phyloP scores from a whole-genome alignment of 2,797 vertebrate genomes.

The Salmo trutta region DNA sequence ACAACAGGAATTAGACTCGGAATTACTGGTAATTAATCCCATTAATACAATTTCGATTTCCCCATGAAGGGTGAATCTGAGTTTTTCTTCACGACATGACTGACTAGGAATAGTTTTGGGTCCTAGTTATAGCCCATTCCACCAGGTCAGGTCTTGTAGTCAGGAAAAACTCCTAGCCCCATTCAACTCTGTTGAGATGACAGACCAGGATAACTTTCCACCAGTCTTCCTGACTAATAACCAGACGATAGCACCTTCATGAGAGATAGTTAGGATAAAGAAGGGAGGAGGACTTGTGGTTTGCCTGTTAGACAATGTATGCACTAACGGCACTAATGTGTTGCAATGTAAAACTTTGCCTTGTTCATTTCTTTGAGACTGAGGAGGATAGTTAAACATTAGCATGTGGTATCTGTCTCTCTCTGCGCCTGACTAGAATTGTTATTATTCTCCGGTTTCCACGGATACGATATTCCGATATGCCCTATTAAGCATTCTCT shows the following conservation, averaged over 20 bases:
- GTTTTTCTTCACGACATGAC: too few species aligned
- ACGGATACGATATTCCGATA: conserved; percentile 33
- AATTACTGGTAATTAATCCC: conserved; percentile 36
- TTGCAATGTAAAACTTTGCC: background rate
- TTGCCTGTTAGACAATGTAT: conserved; percentile 16
- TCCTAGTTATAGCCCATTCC: too few species aligned
- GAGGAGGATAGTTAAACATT: conserved; percentile 8
- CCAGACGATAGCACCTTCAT: background rate
- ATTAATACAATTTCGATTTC: conserved; percentile 21
- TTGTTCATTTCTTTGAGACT: conserved; percentile 11
- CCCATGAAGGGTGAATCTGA: background rate
- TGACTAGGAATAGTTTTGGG: too few species aligned
- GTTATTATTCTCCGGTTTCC: conserved; percentile 19
- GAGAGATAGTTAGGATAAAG: background rate
- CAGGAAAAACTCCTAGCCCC: background rate
- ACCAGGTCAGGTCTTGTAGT: too few species aligned
- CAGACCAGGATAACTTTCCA: background rate
- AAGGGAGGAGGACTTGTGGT: background rate
- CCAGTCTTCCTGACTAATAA: background rate
- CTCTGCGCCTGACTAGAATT: conserved; percentile 13
- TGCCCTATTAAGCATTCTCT: conserved; percentile 30
- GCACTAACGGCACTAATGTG: background rate
- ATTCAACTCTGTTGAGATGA: background rate
- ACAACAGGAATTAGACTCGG: conserved; percentile 28
- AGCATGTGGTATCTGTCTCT: background rate